Evolutionary conservation across 2,888 invertebrate genomes (phyloP), one percentile per base, ranked within the genome.

Genomic region (Melinaea marsaeus): DNA sequence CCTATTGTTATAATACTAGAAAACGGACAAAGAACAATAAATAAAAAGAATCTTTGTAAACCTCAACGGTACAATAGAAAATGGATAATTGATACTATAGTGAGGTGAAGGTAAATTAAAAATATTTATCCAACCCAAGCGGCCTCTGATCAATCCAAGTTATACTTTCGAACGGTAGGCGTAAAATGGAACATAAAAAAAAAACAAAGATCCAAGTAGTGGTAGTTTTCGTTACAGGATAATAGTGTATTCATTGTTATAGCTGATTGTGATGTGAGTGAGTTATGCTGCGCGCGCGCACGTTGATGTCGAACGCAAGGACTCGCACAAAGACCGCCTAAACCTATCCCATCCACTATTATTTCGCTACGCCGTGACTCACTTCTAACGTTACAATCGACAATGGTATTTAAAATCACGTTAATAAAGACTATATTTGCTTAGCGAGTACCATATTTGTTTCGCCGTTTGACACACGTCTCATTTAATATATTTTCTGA

Each of bases 291-390:
- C 65, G 70, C 75, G 79, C 79, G 83, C 80, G 83, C 83, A 75
- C 82, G 86, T 84, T 85, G 82, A 85, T 83, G 84, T 86, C 83
- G 81, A 74, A 79, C 74, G 73, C 81, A 83, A 81, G 83, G 80
- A 79, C 76, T 75, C 64, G 65, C 64, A 61, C 63, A 55, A 51
- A 48, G 47, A 58, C 57, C 56, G 69, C 56, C 62, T 57, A 48
- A 63, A 58, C 64, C 13, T 58, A 54, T 58, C 51, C 57, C 51
- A 61, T 37, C 37, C 59, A 51, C n/a, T 5, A 37, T 33, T 33
- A 56, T 58, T 47, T 42, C 13, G 34, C 55, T 57, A 56, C 48
- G 54, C 51, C 35, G 34, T 55, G 46, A 55, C 48, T 61, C 61
- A 61, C 51, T 48, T 32, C 37, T 5, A 51, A 35, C 9, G 48